These are phyloP conservation scores for Drosophila lowei DNA, from an alignment of 1,140 invertebrate genomes.

Conservation along the genomic window DNA sequence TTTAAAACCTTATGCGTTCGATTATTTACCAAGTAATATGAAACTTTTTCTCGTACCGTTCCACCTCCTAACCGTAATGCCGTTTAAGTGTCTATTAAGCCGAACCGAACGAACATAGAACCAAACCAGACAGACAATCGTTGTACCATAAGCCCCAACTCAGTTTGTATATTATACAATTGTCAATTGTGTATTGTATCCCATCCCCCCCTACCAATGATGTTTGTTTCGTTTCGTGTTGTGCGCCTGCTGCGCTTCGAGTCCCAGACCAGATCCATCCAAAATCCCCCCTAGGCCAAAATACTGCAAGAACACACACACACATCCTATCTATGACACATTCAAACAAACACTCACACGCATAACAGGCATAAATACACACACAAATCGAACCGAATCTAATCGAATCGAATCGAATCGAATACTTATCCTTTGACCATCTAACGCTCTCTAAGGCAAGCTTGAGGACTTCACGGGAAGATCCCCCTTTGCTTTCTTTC, in stretches of 20 bases:
- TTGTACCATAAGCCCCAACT: conserved; percentile 63
- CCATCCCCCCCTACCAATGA: conserved; percentile 13
- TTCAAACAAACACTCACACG: neutral
- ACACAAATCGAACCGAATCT: neutral
- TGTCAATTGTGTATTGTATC: conserved; percentile 15
- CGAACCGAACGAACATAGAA: conserved; percentile 45
- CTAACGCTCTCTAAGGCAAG: conserved; percentile 39
- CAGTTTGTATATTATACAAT: conserved; percentile 57
- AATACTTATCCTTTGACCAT: conserved; percentile 40
- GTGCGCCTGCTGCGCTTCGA: conserved; percentile 51
- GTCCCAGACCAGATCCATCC: conserved; percentile 48
- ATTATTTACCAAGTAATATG: conserved; percentile 44
- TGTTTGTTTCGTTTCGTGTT: conserved; percentile 43
- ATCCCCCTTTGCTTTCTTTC: conserved; percentile 50
- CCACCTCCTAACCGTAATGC: conserved; percentile 22
- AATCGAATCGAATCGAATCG: conserved; percentile 37
- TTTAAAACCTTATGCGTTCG: conserved; percentile 59
- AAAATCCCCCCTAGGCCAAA: conserved; percentile 21
- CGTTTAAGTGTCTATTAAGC: conserved; percentile 44
- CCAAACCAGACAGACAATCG: conserved; percentile 39
- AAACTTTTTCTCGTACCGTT: conserved; percentile 13
- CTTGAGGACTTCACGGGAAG: conserved; percentile 49
- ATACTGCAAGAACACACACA: conserved; percentile 36
- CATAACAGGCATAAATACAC: conserved; percentile 13
- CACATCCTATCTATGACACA: conserved; percentile 12